Percentiles rank a stretch among this genome's conserved stretches.
These are phyloP conservation scores for Podarcis lilfordi DNA, from an alignment of 2,797 vertebrate genomes.

Conservation along the genomic window DNA sequence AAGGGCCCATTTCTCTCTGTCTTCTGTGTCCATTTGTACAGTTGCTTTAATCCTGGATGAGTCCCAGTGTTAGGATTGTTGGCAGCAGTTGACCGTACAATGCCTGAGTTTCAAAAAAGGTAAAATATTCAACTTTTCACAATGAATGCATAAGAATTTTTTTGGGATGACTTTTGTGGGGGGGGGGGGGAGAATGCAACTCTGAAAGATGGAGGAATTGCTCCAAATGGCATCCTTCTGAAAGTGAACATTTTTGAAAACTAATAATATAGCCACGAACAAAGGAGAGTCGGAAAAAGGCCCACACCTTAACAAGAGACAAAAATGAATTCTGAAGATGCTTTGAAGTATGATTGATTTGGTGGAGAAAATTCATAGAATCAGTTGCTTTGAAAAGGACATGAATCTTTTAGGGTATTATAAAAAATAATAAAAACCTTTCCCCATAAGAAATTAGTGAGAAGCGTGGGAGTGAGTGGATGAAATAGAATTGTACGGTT, in stretches of 20 bases:
- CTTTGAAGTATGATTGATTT: background rate
- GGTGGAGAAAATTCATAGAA: conserved; percentile 40
- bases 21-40: conserved; percentile 69
- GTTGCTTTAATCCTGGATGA: conserved; percentile 69
- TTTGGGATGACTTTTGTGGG: background rate
- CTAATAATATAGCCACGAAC: background rate
- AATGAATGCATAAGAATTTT: conserved; percentile 32
- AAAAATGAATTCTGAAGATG: conserved; percentile 48
- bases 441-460: conserved; percentile 25
- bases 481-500: conserved; percentile 34
- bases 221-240: conserved; percentile 27
- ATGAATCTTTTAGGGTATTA: conserved; percentile 26
- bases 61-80: conserved; percentile 55
- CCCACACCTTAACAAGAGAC: background rate
- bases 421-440: background rate
- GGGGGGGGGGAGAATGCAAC: background rate
- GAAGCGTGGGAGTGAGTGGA: background rate
- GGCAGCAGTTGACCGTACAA: conserved; percentile 42
- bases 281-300: conserved; percentile 35
- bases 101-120: conserved; percentile 39
- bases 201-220: conserved; percentile 47
- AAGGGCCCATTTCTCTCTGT: conserved; percentile 60
- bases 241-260: conserved; percentile 44
- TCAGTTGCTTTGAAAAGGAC: conserved; percentile 36
- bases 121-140: conserved; percentile 36